These are phyloP conservation scores for Neosilurus hyrtlii DNA, from an alignment of 2,797 vertebrate species.

Conservation along the genomic window DNA sequence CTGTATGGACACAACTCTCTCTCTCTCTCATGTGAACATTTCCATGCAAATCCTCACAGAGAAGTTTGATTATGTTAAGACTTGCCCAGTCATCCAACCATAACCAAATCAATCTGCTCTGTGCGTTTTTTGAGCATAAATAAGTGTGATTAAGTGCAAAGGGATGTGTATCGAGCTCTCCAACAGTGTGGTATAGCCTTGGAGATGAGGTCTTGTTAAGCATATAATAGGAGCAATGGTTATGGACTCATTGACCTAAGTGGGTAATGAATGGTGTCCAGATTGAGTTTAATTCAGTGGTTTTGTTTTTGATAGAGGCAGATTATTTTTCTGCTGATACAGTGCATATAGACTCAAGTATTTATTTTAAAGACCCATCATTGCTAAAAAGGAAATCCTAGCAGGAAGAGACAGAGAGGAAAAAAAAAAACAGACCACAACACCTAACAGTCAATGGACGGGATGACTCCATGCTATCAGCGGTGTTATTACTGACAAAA, in stretches of 20 bases:
- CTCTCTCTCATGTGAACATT: neutral
- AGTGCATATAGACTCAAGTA: neutral
- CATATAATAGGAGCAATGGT: neutral
- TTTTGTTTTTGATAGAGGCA: neutral
- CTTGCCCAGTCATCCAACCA: neutral
- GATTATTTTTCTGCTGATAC: slow-evolving; percentile 14
- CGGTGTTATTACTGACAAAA: neutral
- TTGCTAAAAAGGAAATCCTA: neutral
- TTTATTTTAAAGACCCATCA: neutral
- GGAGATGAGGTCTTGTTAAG: neutral
- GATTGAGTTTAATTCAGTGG: neutral
- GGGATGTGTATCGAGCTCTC: neutral
- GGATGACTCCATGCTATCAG: neutral
- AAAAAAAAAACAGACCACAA: neutral
- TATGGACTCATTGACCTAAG: neutral
- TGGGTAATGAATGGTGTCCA: neutral
- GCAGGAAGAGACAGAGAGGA: neutral
- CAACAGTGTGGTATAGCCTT: neutral
- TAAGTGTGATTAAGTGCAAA: neutral
- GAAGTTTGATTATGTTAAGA: neutral
- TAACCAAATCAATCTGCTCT: neutral
- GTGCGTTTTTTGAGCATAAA: neutral
- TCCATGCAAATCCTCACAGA: neutral
- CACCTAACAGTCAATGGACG: neutral
- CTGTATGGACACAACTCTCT: neutral